Conservation (phyloP, 1,140 invertebrate species). For the Dolichoris vasculosae region DNA sequence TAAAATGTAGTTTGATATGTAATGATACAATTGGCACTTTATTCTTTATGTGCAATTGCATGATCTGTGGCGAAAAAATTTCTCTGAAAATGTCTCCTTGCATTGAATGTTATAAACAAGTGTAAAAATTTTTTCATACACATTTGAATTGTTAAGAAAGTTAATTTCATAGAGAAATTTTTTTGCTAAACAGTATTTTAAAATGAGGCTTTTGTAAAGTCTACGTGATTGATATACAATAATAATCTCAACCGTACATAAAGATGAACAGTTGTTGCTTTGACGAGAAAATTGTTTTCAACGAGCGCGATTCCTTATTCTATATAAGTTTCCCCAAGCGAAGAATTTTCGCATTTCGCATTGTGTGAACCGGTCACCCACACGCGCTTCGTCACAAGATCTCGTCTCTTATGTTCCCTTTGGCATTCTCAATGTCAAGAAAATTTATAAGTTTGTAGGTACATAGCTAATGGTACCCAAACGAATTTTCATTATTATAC, state of each 20-base stretch:
- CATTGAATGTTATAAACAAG: slow-evolving; percentile 2
- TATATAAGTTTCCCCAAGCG: slow-evolving; percentile 24
- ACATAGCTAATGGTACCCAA: not conserved
- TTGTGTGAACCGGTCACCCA: slow-evolving; percentile 35
- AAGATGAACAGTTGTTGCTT: not conserved
- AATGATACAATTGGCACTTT: slow-evolving; percentile 51
- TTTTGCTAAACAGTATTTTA: slow-evolving; percentile 9
- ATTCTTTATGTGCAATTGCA: slow-evolving; percentile 40
- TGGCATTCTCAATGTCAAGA: slow-evolving; percentile 18
- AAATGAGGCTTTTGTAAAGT: not conserved
- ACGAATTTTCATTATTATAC: not conserved
- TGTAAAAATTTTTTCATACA: slow-evolving; percentile 1
- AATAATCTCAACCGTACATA: slow-evolving; percentile 18
- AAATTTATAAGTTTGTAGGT: not conserved
- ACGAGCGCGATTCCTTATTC: slow-evolving; percentile 40
- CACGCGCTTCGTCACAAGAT: slow-evolving; percentile 38
- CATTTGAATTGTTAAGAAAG: slow-evolving; percentile 24
- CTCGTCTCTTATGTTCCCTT: slow-evolving; percentile 40
- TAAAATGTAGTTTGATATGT: slow-evolving; percentile 49
- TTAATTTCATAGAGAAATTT: slow-evolving; percentile 43
- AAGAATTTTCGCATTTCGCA: slow-evolving; percentile 14
- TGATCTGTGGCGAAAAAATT: slow-evolving; percentile 31
- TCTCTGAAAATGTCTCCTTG: slow-evolving; percentile 11
- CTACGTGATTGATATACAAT: not conserved
- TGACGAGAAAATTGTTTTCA: slow-evolving; percentile 31